Base-by-base conservation (phyloP, 30 jellyfish, hydroid and myxozoan genomes). In the Morbakka virulenta region DNA sequence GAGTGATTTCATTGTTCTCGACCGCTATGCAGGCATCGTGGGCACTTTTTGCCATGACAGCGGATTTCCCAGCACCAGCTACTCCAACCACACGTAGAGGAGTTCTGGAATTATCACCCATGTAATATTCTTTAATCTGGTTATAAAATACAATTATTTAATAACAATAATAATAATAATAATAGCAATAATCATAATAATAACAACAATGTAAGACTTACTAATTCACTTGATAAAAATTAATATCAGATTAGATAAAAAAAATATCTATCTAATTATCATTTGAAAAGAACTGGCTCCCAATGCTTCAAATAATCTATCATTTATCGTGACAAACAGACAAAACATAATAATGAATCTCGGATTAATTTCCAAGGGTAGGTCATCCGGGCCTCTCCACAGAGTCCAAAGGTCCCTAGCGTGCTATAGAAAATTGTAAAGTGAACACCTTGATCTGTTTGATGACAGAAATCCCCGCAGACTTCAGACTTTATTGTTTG, bases 21-120 rank as follows among this genome's bases (percentile, higher is more conserved):
- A 64, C 72, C 6, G 71, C 64, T 31, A 21, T 32, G 24, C 50
- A 64, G 29, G 93, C 93, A 23, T 34, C 23, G 24, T 67, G 77
- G 50, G 93, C 93, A 81, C 93, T 81, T 81, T 81, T 81, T 3
- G 93, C 93, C 65, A 70, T 50, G 20, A 81, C 41, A 30, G 93
- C 93, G 21, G 90, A 69, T 32, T 81, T 81, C 11, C 93, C 93
- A 26, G 93, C 93, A 3, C 93, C 93, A 35, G 93, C 93, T 12
- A 66, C 28, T 0, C 93, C 93, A 41, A 81, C 85, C 31, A 81
- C 81, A 3, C 72, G 82, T 50, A 81, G 35, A 1, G 93, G 93
- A 17, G 86, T 25, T 12, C 36, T 20, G 17, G 84, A 21, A 11
- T 48, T 50, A 72, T 72, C 79, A 70, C 80, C 53, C 69, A 68